Base-by-base conservation (phyloP, 2,888 invertebrate species). In the Sialis lutaria region DNA sequence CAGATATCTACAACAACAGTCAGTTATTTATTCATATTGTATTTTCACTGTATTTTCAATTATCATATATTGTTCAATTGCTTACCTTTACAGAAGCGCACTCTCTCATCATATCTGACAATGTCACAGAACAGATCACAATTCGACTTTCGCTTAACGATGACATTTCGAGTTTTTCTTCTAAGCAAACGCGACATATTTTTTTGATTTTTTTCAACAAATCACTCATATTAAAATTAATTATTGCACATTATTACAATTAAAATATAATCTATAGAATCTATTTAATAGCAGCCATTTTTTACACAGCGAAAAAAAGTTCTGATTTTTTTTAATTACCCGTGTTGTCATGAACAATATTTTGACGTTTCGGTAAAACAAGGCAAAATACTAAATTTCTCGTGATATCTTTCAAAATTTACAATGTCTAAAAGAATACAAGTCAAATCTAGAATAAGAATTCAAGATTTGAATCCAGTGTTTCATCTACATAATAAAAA, bases 401-500 rank as follows among this genome's bases (percentile, higher is more conserved):
- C 22, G 22, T 22, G 22, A 22, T 22, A 22, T 22, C 22, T 22
- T 22, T 22, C 22, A 22, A 22, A 22, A 22, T 22, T 37, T 10
- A 37, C n/a, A 37, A 37, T 37, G 37, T 37, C 37, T 6, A 37
- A 37, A 37, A 37, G 37, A 37, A 8, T 8, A 37, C 37, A 37
- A 10, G 12, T 10, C 6, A 37, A n/a, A 37, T n/a, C 10, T 10
- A 37, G n/a, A 10, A 37, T 10, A 37, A n/a, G n/a, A 6, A 37
- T 37, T 10, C 37, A 37, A 7, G 12, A 37, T 7, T 6, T 37
- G 12, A 37, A 37, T 10, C 37, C 79, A 3, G 62, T 86, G 45
- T 86, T 86, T 65, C 80, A 82, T 59, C 70, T 74, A 58, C 81
- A 83, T 68, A 78, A 77, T 53, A 77, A 77, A 65, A 72, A 74